These are phyloP conservation scores for Bombycilla garrulus DNA, from an alignment of 2,113 vertebrate species.

Conservation along the genomic window DNA sequence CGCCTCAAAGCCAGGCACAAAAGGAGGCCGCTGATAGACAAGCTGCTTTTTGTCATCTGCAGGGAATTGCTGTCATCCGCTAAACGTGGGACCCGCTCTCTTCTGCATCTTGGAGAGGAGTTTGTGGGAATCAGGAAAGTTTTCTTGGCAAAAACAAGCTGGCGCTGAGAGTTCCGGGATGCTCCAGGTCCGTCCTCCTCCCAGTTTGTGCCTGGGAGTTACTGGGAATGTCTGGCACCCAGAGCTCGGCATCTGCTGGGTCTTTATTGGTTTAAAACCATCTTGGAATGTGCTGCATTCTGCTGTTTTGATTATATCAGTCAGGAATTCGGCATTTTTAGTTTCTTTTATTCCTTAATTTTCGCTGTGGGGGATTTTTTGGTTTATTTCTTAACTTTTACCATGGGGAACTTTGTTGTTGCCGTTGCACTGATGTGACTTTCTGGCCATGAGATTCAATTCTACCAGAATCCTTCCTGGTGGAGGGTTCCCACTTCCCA, in stretches of 20 bases:
- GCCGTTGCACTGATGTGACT: background rate
- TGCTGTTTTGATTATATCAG: background rate
- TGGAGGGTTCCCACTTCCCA: background rate
- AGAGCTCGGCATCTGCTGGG: background rate
- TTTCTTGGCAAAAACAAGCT: background rate
- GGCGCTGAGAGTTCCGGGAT: background rate
- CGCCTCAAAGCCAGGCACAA: background rate
- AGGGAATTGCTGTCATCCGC: constrained; percentile 13
- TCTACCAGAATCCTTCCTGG: background rate
- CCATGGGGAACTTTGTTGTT: background rate
- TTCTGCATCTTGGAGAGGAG: background rate
- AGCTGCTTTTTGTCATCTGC: background rate
- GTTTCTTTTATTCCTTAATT: background rate
- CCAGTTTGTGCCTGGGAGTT: background rate
- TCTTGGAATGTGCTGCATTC: no score
- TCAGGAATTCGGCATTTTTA: no score
- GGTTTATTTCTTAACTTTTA: background rate
- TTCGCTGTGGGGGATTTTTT: background rate
- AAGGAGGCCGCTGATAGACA: constrained; percentile 11
- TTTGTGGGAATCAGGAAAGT: background rate
- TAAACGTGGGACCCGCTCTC: background rate
- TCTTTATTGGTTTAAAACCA: background rate
- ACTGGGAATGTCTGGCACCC: accelerated
- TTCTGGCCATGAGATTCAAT: background rate
- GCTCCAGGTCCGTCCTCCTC: background rate